Evolutionary conservation across 2,113 vertebrate species (phyloP).

Genomic region (Reinhardtius hippoglossoides): DNA sequence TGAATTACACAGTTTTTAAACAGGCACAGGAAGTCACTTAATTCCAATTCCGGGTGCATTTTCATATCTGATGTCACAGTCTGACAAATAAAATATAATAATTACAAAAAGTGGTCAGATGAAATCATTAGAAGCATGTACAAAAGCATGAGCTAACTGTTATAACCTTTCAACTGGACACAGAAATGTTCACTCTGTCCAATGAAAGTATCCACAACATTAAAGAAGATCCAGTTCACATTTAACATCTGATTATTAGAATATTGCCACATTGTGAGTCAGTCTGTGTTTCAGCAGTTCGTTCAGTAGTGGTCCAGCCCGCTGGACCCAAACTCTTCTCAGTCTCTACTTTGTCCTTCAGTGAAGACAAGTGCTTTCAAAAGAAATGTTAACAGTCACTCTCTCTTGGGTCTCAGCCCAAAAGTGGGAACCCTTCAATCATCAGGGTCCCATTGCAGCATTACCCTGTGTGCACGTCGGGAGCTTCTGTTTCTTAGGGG

Average conservation of each 20-base stretch:
- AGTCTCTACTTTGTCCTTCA: conserved; percentile 26
- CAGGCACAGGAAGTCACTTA: conserved; percentile 73
- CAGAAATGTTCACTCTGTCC: conserved; percentile 33
- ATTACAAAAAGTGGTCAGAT: not conserved
- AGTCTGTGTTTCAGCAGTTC: conserved; percentile 47
- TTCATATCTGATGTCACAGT: conserved; percentile 53
- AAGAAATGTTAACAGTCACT: conserved; percentile 63
- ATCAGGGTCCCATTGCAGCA: conserved; percentile 32
- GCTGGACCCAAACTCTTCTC: conserved; percentile 85
- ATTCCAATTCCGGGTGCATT: conserved; percentile 36
- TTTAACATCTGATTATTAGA: conserved; percentile 55
- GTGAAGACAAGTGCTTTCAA: conserved; percentile 31
- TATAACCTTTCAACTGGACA: conserved; percentile 37
- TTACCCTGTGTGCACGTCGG: conserved; percentile 65
- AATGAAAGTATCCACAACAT: conserved; percentile 54
- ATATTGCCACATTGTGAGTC: conserved; percentile 68
- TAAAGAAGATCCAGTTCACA: conserved; percentile 53
- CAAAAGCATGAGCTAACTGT: conserved; percentile 42
- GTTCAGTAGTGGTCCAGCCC: conserved; percentile 88
- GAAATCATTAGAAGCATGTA: conserved; percentile 69
- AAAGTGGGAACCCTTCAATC: conserved; percentile 30
- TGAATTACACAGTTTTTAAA: conserved; percentile 64
- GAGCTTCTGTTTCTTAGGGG: conserved; percentile 29
- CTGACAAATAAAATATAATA: conserved; percentile 5
- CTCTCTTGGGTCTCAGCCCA: conserved; percentile 42